Percentiles rank a stretch among this genome's conserved stretches.
phyloP scores from a whole-genome alignment of 2,888 invertebrate species.

The Maniola hyperantus region DNA sequence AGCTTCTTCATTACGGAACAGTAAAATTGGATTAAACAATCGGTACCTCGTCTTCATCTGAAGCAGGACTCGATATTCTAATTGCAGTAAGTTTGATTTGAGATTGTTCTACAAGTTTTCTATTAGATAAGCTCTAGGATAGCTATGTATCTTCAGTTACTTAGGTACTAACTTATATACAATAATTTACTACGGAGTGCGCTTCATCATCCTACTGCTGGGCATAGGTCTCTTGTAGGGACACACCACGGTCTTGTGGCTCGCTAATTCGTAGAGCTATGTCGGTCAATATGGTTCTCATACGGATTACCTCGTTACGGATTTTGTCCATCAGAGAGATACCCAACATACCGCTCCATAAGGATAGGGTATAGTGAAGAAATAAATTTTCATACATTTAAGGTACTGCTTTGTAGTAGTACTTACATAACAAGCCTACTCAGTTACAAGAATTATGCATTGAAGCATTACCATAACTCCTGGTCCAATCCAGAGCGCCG shows the following conservation, averaged over 20 bases:
- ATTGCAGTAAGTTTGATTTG: constrained; percentile 17
- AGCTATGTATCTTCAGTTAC: background rate
- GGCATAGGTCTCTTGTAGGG: too few species aligned
- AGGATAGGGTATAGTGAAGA: too few species aligned
- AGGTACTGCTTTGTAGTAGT: too few species aligned
- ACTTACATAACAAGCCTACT: too few species aligned
- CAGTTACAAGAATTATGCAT: background rate
- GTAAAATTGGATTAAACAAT: constrained; percentile 5
- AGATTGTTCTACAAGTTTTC: constrained; percentile 10
- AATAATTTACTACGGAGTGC: background rate
- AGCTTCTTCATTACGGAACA: background rate
- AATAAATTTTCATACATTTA: too few species aligned
- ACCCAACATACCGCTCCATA: too few species aligned
- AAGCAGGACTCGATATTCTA: constrained; percentile 15
- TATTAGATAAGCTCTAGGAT: background rate
- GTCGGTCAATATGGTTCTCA: too few species aligned
- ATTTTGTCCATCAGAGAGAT: too few species aligned
- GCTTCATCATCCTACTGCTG: too few species aligned
- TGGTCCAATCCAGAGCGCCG: background rate
- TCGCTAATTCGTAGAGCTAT: too few species aligned
- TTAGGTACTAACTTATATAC: background rate
- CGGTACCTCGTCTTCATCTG: constrained; percentile 6
- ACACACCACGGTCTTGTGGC: too few species aligned
- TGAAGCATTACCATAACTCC: constrained; percentile 2
- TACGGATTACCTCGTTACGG: too few species aligned